phyloP scores from a whole-genome alignment of 2,888 invertebrate species.

The Agrochola macilenta region DNA sequence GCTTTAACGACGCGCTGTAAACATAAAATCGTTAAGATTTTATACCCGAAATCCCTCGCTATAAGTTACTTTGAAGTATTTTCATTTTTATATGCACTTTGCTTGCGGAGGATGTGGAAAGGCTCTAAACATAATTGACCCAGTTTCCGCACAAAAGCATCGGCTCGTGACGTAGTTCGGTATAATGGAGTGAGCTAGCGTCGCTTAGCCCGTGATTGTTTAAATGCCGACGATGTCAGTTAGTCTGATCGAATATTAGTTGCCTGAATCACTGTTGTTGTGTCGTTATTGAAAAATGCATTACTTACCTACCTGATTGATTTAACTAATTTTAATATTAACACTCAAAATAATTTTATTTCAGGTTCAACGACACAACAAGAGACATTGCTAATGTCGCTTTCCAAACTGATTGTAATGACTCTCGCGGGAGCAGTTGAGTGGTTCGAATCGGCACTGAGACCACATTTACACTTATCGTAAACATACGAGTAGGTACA shows the following conservation, averaged over 20 bases:
- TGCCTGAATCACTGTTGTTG: not conserved
- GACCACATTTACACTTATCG: slow-evolving; percentile 44
- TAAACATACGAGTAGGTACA: slow-evolving; percentile 47
- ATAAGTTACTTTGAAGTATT: slow-evolving; percentile 44
- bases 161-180: slow-evolving; percentile 34
- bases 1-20: slow-evolving; percentile 64
- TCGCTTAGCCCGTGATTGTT: slow-evolving; percentile 26
- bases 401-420: slow-evolving; percentile 6
- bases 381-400: slow-evolving; percentile 20
- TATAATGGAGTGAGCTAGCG: slow-evolving; percentile 28
- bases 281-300: not conserved
- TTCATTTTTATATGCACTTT: slow-evolving; percentile 48
- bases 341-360: slow-evolving; percentile 4
- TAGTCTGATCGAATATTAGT: slow-evolving; percentile 30
- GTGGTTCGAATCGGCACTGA: slow-evolving; percentile 20
- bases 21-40: slow-evolving; percentile 62
- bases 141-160: slow-evolving; percentile 51
- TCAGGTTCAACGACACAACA: slow-evolving; percentile 16
- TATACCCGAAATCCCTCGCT: slow-evolving; percentile 48
- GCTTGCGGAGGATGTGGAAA: slow-evolving; percentile 43
- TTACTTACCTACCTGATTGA: not conserved
- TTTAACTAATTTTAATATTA: too few relatives aligned
- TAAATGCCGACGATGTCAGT: slow-evolving; percentile 19
- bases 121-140: slow-evolving; percentile 55
- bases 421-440: slow-evolving; percentile 29